A percentile compares a stretch with the other conserved stretches of the same genome.
Evolutionary conservation across 2,797 vertebrate genomes (phyloP).

Genomic region (Pelodytes ibericus): DNA sequence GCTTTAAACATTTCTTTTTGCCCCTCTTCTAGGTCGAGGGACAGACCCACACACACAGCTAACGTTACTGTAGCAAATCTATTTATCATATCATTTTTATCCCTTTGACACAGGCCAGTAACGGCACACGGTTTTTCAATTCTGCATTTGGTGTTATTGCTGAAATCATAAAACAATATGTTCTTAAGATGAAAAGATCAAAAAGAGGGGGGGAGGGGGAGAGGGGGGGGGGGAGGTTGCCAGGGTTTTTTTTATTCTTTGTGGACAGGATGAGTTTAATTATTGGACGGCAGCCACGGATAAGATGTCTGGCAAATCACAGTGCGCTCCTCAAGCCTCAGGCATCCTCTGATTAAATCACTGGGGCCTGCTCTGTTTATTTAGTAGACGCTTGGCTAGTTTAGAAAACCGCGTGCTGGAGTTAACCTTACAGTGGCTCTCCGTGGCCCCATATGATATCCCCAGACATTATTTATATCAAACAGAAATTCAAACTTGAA

Average conservation of each 20-base stretch:
- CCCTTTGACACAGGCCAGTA: neutral
- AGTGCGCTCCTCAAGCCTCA: neutral
- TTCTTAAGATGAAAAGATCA: constrained; percentile 22
- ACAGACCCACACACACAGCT: too few species aligned
- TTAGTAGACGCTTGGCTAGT: neutral
- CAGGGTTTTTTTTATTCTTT: constrained; percentile 12
- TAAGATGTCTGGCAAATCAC: constrained; percentile 32
- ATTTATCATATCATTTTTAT: too few species aligned
- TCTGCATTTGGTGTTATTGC: neutral
- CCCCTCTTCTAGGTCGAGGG: too few species aligned
- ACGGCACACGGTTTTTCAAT: neutral
- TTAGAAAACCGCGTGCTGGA: neutral
- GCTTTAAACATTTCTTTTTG: too few species aligned
- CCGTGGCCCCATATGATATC: neutral
- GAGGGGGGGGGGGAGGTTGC: neutral
- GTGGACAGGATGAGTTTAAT: constrained; percentile 43
- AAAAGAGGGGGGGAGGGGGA: too few species aligned
- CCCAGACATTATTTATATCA: neutral
- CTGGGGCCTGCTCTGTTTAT: constrained; percentile 4
- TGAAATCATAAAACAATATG: constrained; percentile 19
- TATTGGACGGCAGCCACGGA: constrained; percentile 15
- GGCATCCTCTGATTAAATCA: constrained; percentile 1
- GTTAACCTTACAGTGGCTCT: neutral
- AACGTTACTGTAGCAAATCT: too few species aligned
- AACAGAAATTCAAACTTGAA: neutral